Evolutionary conservation across 2,797 vertebrate genomes (phyloP).

Genomic region (Apogon talboti): DNA sequence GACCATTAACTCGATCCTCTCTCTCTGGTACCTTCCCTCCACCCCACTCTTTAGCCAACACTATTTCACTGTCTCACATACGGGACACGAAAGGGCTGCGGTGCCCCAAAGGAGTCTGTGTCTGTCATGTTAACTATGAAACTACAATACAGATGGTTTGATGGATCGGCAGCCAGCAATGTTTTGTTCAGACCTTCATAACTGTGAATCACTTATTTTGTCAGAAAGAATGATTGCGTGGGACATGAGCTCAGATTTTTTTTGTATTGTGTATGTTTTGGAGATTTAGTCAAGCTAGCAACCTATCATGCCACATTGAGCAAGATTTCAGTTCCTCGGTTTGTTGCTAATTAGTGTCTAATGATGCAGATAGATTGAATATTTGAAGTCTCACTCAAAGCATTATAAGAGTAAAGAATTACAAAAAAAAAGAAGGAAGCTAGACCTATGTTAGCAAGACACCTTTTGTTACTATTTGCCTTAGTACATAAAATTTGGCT

Average conservation of each 20-base stretch:
- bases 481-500: background rate
- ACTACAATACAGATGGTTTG: conserved; percentile 41
- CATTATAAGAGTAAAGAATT: background rate
- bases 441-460: background rate
- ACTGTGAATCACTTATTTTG: conserved; percentile 23
- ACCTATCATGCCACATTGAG: conserved; percentile 7
- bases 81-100: conserved; percentile 45
- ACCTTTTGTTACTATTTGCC: background rate
- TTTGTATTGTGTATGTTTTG: background rate
- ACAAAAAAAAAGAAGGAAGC: background rate
- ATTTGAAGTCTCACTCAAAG: background rate
- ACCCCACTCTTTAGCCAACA: conserved; percentile 74
- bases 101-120: conserved; percentile 67
- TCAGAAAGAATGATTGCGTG: background rate
- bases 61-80: conserved; percentile 66
- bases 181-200: conserved; percentile 14
- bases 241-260: conserved; percentile 13
- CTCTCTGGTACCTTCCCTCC: conserved; percentile 87
- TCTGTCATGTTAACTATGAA: conserved; percentile 73
- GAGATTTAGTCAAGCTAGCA: conserved; percentile 11
- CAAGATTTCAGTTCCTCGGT: background rate
- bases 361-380: background rate
- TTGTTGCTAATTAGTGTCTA: conserved; percentile 19
- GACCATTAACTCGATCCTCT: conserved; percentile 94
- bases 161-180: conserved; percentile 43